Evolutionary conservation across 2,797 vertebrate genomes (phyloP).

Genomic region (Rousettus madagascariensis): DNA sequence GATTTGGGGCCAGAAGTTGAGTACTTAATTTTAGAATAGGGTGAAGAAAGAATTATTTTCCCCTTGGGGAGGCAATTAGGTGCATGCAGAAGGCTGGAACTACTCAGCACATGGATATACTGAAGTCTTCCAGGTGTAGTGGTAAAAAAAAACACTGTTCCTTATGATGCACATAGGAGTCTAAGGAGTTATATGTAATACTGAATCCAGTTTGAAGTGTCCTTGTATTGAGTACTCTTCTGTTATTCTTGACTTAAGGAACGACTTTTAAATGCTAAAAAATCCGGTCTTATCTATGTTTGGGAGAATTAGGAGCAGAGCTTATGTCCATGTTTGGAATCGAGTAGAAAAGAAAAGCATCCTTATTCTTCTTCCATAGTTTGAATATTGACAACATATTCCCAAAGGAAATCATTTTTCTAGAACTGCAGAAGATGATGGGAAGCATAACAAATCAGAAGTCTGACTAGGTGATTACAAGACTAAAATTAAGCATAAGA

Average conservation of each 20-base stretch:
- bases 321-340: not conserved
- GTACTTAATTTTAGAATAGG: not conserved
- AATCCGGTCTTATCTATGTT: conserved; percentile 21
- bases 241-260: conserved; percentile 27
- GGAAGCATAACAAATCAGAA: not conserved
- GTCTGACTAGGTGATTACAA: not conserved
- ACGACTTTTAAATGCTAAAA: conserved; percentile 28
- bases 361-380: not conserved
- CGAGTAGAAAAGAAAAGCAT: not conserved
- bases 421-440: not conserved
- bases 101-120: not conserved
- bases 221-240: not conserved
- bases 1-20: not conserved
- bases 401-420: not conserved
- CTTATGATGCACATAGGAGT: not conserved
- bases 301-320: conserved; percentile 34
- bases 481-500: not conserved
- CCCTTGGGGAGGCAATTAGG: not conserved
- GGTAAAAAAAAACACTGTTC: not conserved
- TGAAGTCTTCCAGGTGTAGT: not conserved
- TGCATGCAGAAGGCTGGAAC: not conserved
- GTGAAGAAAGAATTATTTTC: not conserved
- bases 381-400: not conserved
- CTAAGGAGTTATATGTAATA: not conserved
- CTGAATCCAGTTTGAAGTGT: not conserved